phyloP scores from a whole-genome alignment of 2,888 invertebrate species.

The Caenorhabditis zanzibari region DNA sequence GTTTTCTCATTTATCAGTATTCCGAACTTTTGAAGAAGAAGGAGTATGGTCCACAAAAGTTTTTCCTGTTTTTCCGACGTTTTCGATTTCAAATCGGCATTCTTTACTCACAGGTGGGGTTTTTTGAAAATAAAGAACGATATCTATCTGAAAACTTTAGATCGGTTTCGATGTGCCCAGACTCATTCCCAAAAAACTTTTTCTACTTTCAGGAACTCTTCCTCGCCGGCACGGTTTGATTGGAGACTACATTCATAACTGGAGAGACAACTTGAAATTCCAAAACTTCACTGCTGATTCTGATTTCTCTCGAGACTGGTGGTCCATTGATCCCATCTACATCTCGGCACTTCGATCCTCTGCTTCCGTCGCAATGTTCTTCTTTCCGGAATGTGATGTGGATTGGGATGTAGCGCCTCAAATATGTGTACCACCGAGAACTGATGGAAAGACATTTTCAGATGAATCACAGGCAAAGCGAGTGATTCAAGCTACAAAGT shows the following conservation, averaged over 20 bases:
- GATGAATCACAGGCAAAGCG: constrained; percentile 65
- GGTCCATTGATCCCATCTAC: constrained; percentile 73
- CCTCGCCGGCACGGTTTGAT: constrained; percentile 73
- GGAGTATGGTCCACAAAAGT: constrained; percentile 74
- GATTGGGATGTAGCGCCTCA: constrained; percentile 64
- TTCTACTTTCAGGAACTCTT: constrained; percentile 49
- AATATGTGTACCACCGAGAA: constrained; percentile 67
- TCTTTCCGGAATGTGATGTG: constrained; percentile 76
- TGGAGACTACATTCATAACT: constrained; percentile 70
- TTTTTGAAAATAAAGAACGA: not conserved
- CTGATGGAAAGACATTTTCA: constrained; percentile 63
- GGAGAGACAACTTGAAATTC: constrained; percentile 68
- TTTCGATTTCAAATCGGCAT: constrained; percentile 72
- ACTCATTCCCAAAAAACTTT: too few relatives aligned
- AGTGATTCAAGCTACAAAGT: constrained; percentile 72
- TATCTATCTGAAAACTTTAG: too few relatives aligned
- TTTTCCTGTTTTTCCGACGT: constrained; percentile 73
- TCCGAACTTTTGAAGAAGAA: constrained; percentile 72
- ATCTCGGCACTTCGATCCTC: constrained; percentile 65
- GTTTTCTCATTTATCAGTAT: constrained; percentile 69
- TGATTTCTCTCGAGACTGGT: constrained; percentile 72
- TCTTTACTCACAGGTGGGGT: constrained; percentile 71
- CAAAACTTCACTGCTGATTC: constrained; percentile 67
- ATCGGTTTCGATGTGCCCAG: too few relatives aligned
- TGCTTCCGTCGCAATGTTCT: constrained; percentile 73